Base-by-base conservation (phyloP, 2,888 invertebrate genomes). In the Ochropacha duplaris region DNA sequence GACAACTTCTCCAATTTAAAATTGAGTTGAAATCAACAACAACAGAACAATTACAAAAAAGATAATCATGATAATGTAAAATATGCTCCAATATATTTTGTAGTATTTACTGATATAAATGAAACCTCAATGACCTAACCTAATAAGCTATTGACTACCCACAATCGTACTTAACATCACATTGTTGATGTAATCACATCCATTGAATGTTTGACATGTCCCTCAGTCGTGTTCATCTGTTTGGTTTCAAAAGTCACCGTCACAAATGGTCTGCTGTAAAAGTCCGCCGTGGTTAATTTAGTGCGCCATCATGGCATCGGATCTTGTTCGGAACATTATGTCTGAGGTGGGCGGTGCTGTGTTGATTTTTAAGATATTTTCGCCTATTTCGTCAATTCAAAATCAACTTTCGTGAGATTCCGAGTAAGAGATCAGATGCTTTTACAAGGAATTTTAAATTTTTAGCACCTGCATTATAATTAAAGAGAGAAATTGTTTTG, bases 361-460 rank as follows among this genome's bases (percentile, higher is more conserved):
- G 84, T 86, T 83, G 84, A 87, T 87, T 86, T 78, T 78, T 69
- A 84, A 85, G 83, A 86, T 87, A 86, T 82, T 76, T 69, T 62
- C 61, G 74, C 65, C 68, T 71, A 72, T 75, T 73, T 72, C 57
- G 64, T 64, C 59, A 65, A 69, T 72, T 49, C 57, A 57, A 54
- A 58, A 50, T 62, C 69, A 54, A 16, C 19, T 9, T 16, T n/a
- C 1, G 44, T 44, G 44, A 44, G 44, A 5, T 1, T 9, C 19
- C 9, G 19, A 9, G n/a, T n/a, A n/a, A 12, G 31, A 12, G 9
- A 28, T 28, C 11, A 11, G 11, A 34, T 34, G 34, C 14, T 14
- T 34, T 4, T 34, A n/a, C 36, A n/a, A 14, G n/a, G 36, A 6
- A 12, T 31, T 31, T 31, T 8, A 1, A 28, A 28, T 31, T 31